Conservation (phyloP, 2,888 invertebrate genomes). For the Hirtodrosophila trivittata region DNA sequence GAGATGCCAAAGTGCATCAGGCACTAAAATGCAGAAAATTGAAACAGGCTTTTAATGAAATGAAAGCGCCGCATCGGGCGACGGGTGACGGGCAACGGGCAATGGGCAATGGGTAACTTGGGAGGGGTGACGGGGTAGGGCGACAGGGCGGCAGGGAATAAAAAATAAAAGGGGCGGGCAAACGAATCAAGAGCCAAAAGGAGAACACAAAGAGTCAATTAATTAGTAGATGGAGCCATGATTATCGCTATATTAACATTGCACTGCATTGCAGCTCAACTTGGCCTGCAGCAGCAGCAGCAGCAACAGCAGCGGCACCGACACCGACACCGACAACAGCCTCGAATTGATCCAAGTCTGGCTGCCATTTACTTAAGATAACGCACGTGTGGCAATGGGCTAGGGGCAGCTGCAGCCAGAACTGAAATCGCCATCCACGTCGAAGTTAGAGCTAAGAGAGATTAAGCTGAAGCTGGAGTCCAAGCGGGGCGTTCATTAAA, state of each 20-base stretch:
- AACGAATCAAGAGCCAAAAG: constrained; percentile 37
- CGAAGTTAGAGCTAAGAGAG: constrained; percentile 12
- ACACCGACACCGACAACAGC: not conserved
- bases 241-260: constrained; percentile 82
- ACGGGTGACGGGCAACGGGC: no score
- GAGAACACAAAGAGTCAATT: constrained; percentile 84
- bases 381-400: constrained; percentile 66
- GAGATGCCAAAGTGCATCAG: constrained; percentile 82
- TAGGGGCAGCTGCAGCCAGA: constrained; percentile 1
- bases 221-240: constrained; percentile 84
- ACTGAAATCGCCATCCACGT: constrained; percentile 12
- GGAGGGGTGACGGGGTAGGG: no score
- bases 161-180: constrained; percentile 1
- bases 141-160: not conserved
- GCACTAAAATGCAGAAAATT: constrained; percentile 81
- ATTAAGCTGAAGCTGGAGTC: constrained; percentile 28
- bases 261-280: constrained; percentile 23
- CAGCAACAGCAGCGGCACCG: constrained; percentile 15
- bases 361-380: constrained; percentile 79
- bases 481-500: constrained; percentile 71
- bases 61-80: constrained; percentile 63
- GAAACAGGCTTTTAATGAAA: constrained; percentile 82
- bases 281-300: constrained; percentile 10
- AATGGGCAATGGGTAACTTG: no score
- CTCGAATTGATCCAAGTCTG: constrained; percentile 4